Evolutionary conservation across 1,140 invertebrate genomes (phyloP), one percentile per base, ranked within the genome.

Genomic region (Lutraria rhynchaena): DNA sequence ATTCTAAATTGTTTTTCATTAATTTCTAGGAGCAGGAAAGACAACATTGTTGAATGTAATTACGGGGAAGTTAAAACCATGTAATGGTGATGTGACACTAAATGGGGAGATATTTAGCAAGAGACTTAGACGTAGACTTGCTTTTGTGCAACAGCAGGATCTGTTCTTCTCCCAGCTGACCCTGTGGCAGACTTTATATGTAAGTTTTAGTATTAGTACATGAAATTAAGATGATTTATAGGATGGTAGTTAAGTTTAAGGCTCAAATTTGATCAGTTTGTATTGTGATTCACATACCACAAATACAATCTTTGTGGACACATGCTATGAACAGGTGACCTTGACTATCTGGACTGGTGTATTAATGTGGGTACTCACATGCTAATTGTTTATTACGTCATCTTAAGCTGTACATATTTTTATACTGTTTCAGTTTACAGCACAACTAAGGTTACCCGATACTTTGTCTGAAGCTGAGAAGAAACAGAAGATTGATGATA

Each of bases 401-500:
- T n/a, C n/a, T n/a, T n/a, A n/a, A n/a, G n/a, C n/a, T n/a, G n/a
- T n/a, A n/a, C n/a, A n/a, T n/a, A n/a, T n/a, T n/a, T n/a, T n/a
- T n/a, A n/a, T n/a, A n/a, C 65, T 85, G 87, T 92, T 85, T 1
- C 87, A 95, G 94, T 96, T 96, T 89, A 94, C 95, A 33, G 95
- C 95, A 4, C 90, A 94, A 74, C 90, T 96, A 57, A 93, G 96
- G 85, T 93, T 97, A 89, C 96, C 96, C 29, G 96, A 97, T 87
- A 94, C 93, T 31, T 94, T 97, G 93, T 94, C 95, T 57, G 93
- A 95, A 83, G 92, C 94, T 51, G 95, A 97, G 89, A 97, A 97
- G 91, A 94, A 96, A 93, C 94, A 95, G 84, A 95, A 95, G 89
- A 95, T 97, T 69, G 95, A 97, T 89, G 95, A 96, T 87, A 96